phyloP scores from a whole-genome alignment of 2,113 vertebrate genomes.

The Calonectris borealis region DNA sequence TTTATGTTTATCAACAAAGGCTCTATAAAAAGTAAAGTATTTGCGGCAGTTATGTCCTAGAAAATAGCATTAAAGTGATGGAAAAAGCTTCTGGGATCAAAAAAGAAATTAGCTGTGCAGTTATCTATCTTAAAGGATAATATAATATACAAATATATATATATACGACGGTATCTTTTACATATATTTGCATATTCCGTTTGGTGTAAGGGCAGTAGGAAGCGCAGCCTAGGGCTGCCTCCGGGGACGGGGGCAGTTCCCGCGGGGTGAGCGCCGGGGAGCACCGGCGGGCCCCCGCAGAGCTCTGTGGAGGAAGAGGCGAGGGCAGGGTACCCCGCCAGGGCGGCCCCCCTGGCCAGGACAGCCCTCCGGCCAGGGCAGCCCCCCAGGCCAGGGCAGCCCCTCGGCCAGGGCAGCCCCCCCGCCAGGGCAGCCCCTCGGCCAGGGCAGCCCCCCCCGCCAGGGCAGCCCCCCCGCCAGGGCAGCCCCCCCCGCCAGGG shows the following conservation, averaged over 20 bases:
- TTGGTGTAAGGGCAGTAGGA: rapidly evolving
- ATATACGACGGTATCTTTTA: rapidly evolving
- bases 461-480: no score
- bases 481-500: no score
- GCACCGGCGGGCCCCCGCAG: no score
- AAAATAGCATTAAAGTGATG: rapidly evolving
- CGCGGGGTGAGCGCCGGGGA: no score
- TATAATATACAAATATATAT: rapidly evolving
- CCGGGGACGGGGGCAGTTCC: not conserved
- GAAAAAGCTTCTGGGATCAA: not conserved
- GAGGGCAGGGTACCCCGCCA: not conserved
- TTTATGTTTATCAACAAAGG: not conserved
- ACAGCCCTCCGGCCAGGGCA: no score
- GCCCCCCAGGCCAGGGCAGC: no score
- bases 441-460: no score
- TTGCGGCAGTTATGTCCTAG: rapidly evolving
- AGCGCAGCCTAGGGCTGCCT: not conserved
- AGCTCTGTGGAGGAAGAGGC: not conserved
- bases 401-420: no score
- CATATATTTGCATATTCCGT: rapidly evolving
- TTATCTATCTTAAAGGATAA: rapidly evolving
- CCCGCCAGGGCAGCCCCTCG: no score
- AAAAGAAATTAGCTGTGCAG: not conserved
- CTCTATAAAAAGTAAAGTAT: rapidly evolving
- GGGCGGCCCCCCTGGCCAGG: no score